Percentiles rank a stretch among this genome's conserved stretches.
Conservation (phyloP, 2,797 vertebrate genomes). For the Antrozous pallidus region DNA sequence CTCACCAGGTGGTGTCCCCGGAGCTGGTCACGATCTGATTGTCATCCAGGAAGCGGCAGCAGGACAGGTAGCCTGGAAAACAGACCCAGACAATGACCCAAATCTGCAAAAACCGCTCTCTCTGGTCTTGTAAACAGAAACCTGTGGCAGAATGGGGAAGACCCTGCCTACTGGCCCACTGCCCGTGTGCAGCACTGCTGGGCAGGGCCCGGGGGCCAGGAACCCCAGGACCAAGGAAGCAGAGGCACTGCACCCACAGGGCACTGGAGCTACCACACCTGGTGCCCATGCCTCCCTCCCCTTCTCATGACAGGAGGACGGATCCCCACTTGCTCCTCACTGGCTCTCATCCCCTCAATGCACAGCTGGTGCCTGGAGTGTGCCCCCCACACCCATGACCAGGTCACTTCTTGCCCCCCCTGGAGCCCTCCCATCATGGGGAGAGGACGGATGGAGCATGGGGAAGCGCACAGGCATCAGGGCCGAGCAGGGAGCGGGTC, state of each 20-base stretch:
- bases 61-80: constrained; percentile 94
- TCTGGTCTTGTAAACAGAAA: neutral
- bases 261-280: neutral
- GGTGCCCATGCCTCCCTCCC: neutral
- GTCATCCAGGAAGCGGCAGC: constrained; percentile 98
- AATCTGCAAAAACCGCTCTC: rapidly evolving
- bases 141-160: rapidly evolving
- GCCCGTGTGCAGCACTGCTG: neutral
- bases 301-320: neutral
- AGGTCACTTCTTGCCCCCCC: neutral
- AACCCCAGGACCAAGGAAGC: neutral
- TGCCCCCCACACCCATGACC: neutral
- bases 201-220: neutral
- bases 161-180: neutral
- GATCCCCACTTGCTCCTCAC: neutral
- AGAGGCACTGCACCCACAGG: neutral
- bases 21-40: constrained; percentile 99
- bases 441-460: neutral
- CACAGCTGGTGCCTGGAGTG: neutral
- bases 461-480: too few species aligned
- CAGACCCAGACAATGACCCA: neutral
- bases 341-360: neutral
- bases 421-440: too few species aligned
- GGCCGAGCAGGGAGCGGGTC: neutral
- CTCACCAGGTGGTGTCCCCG: constrained; percentile 98